A percentile compares a stretch with the other conserved stretches of the same genome.
These are phyloP conservation scores for Ciconia boyciana DNA, from an alignment of 2,113 vertebrate species.

Conservation along the genomic window DNA sequence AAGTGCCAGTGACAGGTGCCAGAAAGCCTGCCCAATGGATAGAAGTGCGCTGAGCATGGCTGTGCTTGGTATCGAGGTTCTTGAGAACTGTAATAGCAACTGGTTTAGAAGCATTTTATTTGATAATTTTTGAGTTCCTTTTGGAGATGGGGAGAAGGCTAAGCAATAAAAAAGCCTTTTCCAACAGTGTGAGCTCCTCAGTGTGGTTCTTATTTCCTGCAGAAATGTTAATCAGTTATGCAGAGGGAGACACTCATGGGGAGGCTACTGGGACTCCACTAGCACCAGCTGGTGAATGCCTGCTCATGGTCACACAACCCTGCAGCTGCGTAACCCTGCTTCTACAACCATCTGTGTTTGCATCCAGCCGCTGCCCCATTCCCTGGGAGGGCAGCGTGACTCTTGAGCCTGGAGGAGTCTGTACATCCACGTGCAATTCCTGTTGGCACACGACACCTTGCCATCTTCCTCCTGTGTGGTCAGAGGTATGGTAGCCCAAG, in stretches of 20 bases:
- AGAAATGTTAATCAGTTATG: not conserved
- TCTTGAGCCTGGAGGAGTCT: not conserved
- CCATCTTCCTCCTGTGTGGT: not conserved
- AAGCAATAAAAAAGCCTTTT: conserved; percentile 56
- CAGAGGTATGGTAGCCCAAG: not conserved
- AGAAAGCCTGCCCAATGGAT: not conserved
- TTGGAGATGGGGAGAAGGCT: not conserved
- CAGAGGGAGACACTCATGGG: not conserved
- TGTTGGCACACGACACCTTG: not conserved
- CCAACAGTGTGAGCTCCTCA: not conserved
- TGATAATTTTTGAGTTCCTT: not conserved
- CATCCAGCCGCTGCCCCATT: not conserved
- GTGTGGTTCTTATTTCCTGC: not conserved
- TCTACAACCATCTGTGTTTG: not conserved
- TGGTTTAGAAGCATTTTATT: not conserved
- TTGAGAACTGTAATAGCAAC: not conserved
- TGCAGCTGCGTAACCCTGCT: not conserved
- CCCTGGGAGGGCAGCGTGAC: not conserved
- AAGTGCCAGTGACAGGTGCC: not conserved
- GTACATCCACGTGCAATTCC: rapidly evolving
- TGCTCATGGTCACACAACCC: not conserved
- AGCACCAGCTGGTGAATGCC: not conserved
- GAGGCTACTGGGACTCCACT: not conserved
- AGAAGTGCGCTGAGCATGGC: not conserved
- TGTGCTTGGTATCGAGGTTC: not conserved